A percentile compares a stretch with the other conserved stretches of the same genome.
These are phyloP conservation scores for Sciurus vulgaris DNA, from an alignment of 2,797 vertebrate genomes.

Conservation along the genomic window DNA sequence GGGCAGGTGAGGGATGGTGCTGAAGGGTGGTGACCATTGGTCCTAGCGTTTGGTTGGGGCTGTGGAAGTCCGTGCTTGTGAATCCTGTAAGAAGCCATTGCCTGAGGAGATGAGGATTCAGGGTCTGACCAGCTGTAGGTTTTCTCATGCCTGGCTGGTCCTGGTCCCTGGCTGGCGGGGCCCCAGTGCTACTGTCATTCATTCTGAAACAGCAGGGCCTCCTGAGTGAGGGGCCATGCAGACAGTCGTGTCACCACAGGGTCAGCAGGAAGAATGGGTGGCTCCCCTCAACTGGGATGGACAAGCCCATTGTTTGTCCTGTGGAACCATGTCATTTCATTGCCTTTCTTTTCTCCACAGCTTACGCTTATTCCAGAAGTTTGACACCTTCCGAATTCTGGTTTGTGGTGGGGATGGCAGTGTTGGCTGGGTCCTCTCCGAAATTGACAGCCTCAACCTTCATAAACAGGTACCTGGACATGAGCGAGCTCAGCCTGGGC, in stretches of 20 bases:
- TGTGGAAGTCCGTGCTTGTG: background rate
- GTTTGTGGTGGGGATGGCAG: slow-evolving; percentile 98
- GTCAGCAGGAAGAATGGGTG: rapidly evolving
- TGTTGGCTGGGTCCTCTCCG: slow-evolving; percentile 98
- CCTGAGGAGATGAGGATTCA: background rate
- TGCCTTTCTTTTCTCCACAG: slow-evolving; percentile 85
- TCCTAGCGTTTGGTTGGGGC: background rate
- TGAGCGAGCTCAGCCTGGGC: background rate
- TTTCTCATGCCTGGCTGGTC: background rate
- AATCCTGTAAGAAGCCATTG: background rate
- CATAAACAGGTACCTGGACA: slow-evolving; percentile 94
- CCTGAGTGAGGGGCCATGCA: background rate
- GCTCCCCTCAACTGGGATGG: rapidly evolving
- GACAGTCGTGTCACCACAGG: background rate
- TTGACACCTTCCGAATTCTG: slow-evolving; percentile 97
- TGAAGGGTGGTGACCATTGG: background rate
- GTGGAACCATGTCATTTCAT: background rate
- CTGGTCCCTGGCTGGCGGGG: background rate
- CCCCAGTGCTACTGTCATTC: background rate
- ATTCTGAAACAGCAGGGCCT: background rate
- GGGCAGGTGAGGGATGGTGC: background rate
- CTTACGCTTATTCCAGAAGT: slow-evolving; percentile 97
- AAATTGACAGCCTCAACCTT: slow-evolving; percentile 96
- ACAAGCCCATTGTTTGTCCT: background rate
- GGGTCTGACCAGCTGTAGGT: background rate